Conservation (phyloP, 2,113 vertebrate species). For the Cynopterus brachyotis region DNA sequence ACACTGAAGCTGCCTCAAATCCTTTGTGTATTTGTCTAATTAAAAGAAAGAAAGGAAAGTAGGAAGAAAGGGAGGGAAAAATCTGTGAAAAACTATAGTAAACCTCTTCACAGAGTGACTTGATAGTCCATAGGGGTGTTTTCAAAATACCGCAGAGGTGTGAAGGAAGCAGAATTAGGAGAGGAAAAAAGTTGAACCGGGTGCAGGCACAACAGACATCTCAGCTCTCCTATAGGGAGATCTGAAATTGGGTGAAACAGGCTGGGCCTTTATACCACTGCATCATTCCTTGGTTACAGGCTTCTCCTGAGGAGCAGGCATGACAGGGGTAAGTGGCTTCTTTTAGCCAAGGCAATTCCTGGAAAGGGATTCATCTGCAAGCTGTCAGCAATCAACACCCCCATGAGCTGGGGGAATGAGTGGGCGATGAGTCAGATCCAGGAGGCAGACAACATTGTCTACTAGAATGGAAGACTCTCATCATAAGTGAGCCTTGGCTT, state of each 20-base stretch:
- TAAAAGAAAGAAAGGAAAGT: not conserved
- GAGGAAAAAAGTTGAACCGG: not conserved
- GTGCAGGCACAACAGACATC: not conserved
- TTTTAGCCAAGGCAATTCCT: not conserved
- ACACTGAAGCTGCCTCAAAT: not conserved
- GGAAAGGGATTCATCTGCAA: not conserved
- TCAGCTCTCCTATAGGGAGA: not conserved
- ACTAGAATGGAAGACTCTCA: not conserved
- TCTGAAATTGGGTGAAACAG: not conserved
- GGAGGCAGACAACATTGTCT: not conserved
- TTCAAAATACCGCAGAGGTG: not conserved
- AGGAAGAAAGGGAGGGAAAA: not conserved
- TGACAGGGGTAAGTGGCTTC: not conserved
- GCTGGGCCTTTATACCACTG: not conserved
- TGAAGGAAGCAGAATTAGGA: not conserved
- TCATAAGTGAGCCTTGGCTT: not conserved
- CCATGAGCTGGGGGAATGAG: not conserved
- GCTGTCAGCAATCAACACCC: not conserved
- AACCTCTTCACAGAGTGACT: not conserved
- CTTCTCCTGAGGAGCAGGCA: not conserved
- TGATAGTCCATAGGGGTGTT: not conserved
- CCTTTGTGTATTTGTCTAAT: not conserved
- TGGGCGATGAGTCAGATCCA: not conserved
- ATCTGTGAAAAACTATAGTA: not conserved
- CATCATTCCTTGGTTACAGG: not conserved